Evolutionary conservation across 2,888 invertebrate genomes (phyloP), one percentile per base, ranked within the genome.

Genomic region (Lymantria dispar): DNA sequence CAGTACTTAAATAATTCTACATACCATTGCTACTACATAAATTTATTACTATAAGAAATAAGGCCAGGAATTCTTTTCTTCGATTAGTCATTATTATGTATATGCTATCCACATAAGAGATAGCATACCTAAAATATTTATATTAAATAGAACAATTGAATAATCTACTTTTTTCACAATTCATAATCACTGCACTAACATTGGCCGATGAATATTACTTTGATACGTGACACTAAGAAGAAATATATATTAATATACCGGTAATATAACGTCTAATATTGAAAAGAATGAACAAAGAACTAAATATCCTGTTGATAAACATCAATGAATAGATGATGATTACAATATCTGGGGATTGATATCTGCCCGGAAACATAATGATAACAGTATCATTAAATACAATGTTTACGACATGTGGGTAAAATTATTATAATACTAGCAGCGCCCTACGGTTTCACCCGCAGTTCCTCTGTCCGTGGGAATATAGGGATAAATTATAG

Each of bases 321-420:
- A 70, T 64, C 65, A 69, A 68, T 67, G 55, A 55, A 57, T 62
- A 65, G 63, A 68, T 73, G 64, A 68, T 65, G 74, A 78, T 76
- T 76, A 74, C 52, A 60, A 63, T 78, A 85, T 85, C 78, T 74
- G 74, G 74, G 67, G 78, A 83, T 83, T 78, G 57, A 68, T 86
- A 88, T 87, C 85, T 76, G 74, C 70, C 58, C 74, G 79, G 80
- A 87, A 86, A 80, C 78, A 65, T 64, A 60, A 29, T 58, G 80
- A 80, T 83, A 79, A 67, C 62, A 62, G 65, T 61, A 63, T 66
- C 61, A 67, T 64, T 61, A 49, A 48, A 42, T 22, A 33, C 48
- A 39, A 30, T 45, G 41, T 48, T 54, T 46, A 51, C 53, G 57
- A 11, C 14, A 36, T 8, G 14, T 38, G 29, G 38, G 41, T 42